Percentiles rank a stretch among this genome's conserved stretches.
Evolutionary conservation across 2,888 invertebrate species (phyloP).

Genomic region (Phasia obesa): DNA sequence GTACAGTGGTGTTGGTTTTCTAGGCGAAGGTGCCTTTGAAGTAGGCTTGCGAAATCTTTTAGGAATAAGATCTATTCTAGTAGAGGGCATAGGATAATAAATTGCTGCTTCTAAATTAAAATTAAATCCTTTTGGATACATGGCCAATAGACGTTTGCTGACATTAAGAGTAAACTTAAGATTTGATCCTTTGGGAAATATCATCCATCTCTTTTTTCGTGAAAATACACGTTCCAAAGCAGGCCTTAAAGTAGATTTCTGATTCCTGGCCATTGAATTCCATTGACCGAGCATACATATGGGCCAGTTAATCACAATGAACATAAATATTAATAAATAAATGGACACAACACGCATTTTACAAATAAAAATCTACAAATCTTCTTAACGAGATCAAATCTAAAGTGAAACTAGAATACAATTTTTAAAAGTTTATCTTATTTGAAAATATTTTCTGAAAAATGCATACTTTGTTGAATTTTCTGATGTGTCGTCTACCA

Average conservation of each 20-base stretch:
- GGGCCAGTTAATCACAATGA: background rate
- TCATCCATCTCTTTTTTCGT: slow-evolving; percentile 78
- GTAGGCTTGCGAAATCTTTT: slow-evolving; percentile 76
- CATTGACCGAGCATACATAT: background rate
- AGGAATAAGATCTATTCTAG: slow-evolving; percentile 78
- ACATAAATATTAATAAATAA: background rate
- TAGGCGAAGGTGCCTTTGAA: slow-evolving; percentile 73
- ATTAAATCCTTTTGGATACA: slow-evolving; percentile 75
- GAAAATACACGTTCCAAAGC: slow-evolving; percentile 76
- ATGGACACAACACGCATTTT: slow-evolving; percentile 13
- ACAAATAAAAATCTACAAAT: too few relatives aligned
- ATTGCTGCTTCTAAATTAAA: slow-evolving; percentile 76
- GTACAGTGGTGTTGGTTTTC: slow-evolving; percentile 73
- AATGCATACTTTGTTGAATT: slow-evolving; percentile 37
- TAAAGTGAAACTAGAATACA: slow-evolving; percentile 28
- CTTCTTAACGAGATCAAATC: slow-evolving; percentile 25
- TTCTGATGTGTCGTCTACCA: slow-evolving; percentile 16
- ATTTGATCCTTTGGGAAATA: slow-evolving; percentile 77
- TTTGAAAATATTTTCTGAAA: background rate
- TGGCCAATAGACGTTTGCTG: slow-evolving; percentile 76
- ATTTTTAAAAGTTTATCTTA: slow-evolving; percentile 12
- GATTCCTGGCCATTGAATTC: background rate
- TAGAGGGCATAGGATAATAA: slow-evolving; percentile 78
- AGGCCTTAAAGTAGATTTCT: slow-evolving; percentile 72
- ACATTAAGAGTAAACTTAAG: slow-evolving; percentile 78